Conservation (phyloP, 2,888 invertebrate genomes). For the Rhagophthalmus giganteus region DNA sequence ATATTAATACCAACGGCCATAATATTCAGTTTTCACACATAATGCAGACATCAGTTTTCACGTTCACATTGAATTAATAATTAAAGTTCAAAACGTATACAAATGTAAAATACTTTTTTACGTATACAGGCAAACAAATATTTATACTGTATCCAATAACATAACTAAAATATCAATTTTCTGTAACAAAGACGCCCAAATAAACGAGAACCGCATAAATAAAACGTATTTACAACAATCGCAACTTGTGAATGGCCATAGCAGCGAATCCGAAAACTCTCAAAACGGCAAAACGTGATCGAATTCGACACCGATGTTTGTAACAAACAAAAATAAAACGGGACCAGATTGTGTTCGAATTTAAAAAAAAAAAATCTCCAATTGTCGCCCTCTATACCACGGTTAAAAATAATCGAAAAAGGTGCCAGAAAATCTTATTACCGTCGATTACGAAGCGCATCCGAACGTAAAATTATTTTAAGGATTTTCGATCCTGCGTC, state of each 20-base stretch:
- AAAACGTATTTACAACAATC: too few species aligned
- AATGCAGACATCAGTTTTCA: too few species aligned
- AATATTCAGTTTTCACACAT: too few species aligned
- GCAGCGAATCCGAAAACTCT: slow-evolving; percentile 2
- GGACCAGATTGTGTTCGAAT: slow-evolving; percentile 39
- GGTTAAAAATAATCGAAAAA: slow-evolving; percentile 29
- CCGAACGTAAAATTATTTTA: too few species aligned
- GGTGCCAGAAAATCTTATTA: slow-evolving; percentile 31
- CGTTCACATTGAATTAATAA: too few species aligned
- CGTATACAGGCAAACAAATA: not conserved
- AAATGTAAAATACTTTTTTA: not conserved
- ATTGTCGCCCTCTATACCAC: slow-evolving; percentile 33
- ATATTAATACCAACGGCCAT: too few species aligned
- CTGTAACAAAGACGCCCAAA: not conserved
- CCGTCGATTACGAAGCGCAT: slow-evolving; percentile 3
- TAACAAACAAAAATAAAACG: slow-evolving; percentile 44
- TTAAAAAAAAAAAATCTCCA: slow-evolving; percentile 35
- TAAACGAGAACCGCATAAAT: too few species aligned
- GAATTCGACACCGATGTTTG: slow-evolving; percentile 50
- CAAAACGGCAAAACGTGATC: slow-evolving; percentile 13
- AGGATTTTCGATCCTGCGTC: too few species aligned
- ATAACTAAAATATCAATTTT: not conserved
- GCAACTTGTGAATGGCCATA: slow-evolving; percentile 3
- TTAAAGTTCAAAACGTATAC: too few species aligned
- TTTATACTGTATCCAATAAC: not conserved